Evolutionary conservation across 2,888 invertebrate genomes (phyloP), one percentile per base, ranked within the genome.

Genomic region (Drosophila robusta): DNA sequence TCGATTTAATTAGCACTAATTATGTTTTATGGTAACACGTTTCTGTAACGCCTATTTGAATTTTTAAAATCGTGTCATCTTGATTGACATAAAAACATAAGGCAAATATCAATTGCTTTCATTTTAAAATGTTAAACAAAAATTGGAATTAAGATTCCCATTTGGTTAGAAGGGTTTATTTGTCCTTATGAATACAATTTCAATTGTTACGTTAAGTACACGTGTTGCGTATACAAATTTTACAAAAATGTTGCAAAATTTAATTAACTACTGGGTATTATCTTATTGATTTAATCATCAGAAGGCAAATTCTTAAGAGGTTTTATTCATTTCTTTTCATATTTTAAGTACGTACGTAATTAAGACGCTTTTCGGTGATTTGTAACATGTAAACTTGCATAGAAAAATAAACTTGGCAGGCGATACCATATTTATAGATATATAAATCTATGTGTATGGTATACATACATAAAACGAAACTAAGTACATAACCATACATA

Each of bases 271-370:
- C 65, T 62, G 74, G 63, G 54, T 73, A 70, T 66, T 76, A 45
- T 42, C 34, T 65, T 51, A 74, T 49, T 86, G 89, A 88, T 83
- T 83, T 45, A 34, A 83, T 83, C 83, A 88, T 77, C 74, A 70
- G 47, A 88, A 83, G 83, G 83, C 89, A 88, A 77, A 70, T 62
- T 69, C 55, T 68, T 73, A 55, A 73, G 63, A 72, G 67, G 54
- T 58, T 77, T 6, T 44, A 32, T 60, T 61, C 38, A 14, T 51
- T 50, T 39, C 16, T 41, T 8, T 22, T 42, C 34, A 22, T 16
- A 22, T 46, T 46, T 66, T 68, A 78, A 78, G 78, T 74, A 70
- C 61, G 18, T 61, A 51, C 60, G 36, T 11, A 54, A 16, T 65
- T 61, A 18, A 57, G 54, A 66, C 63, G 47, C 44, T 45, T 41